Conservation (phyloP, 2,888 invertebrate species). For the Ectemnius lituratus region DNA sequence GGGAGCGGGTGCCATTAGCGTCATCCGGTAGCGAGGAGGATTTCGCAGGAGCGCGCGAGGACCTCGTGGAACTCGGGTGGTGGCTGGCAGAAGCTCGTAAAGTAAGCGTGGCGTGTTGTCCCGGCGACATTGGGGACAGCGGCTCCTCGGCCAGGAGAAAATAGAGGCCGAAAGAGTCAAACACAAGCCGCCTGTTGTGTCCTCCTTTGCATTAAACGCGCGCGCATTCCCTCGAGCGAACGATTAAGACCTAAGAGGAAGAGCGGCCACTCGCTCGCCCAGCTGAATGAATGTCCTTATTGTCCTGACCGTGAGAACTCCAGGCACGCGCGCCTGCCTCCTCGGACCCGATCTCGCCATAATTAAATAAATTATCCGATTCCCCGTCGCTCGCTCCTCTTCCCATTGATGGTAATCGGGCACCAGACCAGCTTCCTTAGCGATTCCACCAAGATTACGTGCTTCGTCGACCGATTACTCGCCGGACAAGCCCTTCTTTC, state of each 20-base stretch:
- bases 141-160: conserved; percentile 34
- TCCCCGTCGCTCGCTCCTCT: conserved; percentile 5
- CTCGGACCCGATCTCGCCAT: conserved; percentile 62
- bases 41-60: conserved; percentile 36
- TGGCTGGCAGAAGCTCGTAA: conserved; percentile 39
- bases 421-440: neutral
- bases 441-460: too few species aligned
- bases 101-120: conserved; percentile 44
- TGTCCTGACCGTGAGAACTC: conserved; percentile 72
- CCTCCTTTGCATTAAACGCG: conserved; percentile 66
- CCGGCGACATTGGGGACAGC: conserved; percentile 21
- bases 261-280: conserved; percentile 30
- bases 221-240: conserved; percentile 61
- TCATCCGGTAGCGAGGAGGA: conserved; percentile 27
- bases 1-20: conserved; percentile 49
- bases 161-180: conserved; percentile 45
- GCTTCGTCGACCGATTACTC: conserved; percentile 1
- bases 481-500: neutral
- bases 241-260: conserved; percentile 70
- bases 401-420: neutral
- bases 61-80: conserved; percentile 37
- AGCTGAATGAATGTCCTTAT: conserved; percentile 73
- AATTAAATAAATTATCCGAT: conserved; percentile 65
- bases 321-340: conserved; percentile 63
- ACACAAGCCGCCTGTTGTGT: conserved; percentile 55